Conservation (phyloP, 2,888 invertebrate genomes). For the Minunthozetes semirufus region DNA sequence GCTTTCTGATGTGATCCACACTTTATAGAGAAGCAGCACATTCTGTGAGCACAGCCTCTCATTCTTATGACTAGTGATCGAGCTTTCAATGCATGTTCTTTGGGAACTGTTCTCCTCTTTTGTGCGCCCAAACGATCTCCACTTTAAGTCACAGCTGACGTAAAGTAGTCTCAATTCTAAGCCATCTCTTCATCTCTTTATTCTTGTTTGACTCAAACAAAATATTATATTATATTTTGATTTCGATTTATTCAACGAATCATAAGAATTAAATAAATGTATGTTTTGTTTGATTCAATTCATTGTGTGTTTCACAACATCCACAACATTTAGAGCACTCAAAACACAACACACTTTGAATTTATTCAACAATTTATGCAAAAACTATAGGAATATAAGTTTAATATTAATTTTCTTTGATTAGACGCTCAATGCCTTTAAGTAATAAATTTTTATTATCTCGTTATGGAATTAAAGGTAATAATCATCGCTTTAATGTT, state of each 20-base stretch:
- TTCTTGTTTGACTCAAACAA: not conserved
- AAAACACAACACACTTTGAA: not conserved
- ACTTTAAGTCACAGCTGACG: conserved; percentile 33
- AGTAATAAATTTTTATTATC: conserved; percentile 28
- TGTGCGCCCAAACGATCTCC: conserved; percentile 22
- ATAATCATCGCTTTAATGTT: conserved; percentile 15
- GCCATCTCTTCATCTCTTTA: conserved; percentile 21
- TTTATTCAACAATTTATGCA: not conserved
- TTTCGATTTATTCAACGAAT: conserved; percentile 15
- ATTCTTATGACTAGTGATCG: conserved; percentile 13
- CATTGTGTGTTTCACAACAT: not conserved
- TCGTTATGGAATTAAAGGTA: conserved; percentile 16
- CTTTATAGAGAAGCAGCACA: not conserved
- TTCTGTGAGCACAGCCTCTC: not conserved
- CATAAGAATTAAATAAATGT: not conserved
- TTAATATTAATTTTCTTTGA: conserved; percentile 21
- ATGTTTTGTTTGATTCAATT: not conserved
- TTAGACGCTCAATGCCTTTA: not conserved
- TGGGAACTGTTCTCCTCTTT: not conserved
- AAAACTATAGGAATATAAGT: not conserved
- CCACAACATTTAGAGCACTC: too few species aligned
- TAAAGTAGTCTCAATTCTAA: conserved; percentile 20
- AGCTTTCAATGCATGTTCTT: conserved; percentile 19
- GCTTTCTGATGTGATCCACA: conserved; percentile 18
- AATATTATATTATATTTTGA: conserved; percentile 16